Conservation (phyloP, 2,797 vertebrate genomes). For the Hybognathus amarus region DNA sequence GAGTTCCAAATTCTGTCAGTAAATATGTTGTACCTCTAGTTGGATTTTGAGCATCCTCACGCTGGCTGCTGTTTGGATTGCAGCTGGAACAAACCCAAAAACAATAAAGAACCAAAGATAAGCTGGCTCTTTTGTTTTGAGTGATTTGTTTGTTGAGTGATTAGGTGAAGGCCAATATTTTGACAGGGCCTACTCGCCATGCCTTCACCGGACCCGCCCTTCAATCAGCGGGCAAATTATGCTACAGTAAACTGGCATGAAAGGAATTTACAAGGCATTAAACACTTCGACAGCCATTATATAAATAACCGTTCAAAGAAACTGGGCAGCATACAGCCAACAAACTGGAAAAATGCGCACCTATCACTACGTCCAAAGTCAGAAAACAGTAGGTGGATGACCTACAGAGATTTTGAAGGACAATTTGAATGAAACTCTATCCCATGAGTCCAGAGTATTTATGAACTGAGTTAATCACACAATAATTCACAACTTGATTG, state of each 20-base stretch:
- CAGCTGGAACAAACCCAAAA: conserved; percentile 74
- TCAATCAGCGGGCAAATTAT: conserved; percentile 58
- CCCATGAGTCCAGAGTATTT: not conserved
- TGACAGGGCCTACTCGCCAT: too few species aligned
- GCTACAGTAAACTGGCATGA: not conserved
- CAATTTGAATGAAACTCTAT: not conserved
- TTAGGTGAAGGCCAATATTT: conserved; percentile 80
- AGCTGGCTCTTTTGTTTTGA: conserved; percentile 83
- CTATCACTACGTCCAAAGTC: too few species aligned
- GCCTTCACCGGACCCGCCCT: conserved; percentile 87
- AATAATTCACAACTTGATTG: not conserved
- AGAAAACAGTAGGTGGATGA: not conserved
- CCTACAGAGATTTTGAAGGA: not conserved
- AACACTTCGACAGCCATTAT: not conserved
- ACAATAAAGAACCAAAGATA: conserved; percentile 77
- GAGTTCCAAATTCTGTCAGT: not conserved
- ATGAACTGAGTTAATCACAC: not conserved
- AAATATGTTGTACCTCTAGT: conserved; percentile 79
- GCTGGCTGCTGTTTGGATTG: conserved; percentile 80
- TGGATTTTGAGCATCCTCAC: conserved; percentile 81
- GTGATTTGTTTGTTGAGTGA: conserved; percentile 91
- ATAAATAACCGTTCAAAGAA: not conserved
- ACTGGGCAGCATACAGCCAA: not conserved
- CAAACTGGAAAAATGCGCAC: not conserved
- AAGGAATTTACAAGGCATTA: not conserved